phyloP scores from a whole-genome alignment of 2,888 invertebrate genomes.

The Rotaria sp. region DNA sequence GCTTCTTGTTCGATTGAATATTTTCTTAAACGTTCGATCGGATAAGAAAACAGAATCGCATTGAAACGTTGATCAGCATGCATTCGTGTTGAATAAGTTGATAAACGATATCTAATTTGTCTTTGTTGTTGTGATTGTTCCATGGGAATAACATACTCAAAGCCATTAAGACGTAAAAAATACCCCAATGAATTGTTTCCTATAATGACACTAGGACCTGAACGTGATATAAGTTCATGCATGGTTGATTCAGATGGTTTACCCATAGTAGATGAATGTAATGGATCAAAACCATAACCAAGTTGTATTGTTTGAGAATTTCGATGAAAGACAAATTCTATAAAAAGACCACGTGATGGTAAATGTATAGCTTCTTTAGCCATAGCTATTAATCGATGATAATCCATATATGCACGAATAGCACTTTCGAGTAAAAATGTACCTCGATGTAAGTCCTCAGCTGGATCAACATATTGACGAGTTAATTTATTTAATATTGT shows the following conservation, averaged over 20 bases:
- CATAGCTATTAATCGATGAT: slow-evolving; percentile 12
- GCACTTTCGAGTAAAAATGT: slow-evolving; percentile 27
- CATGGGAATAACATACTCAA: not conserved
- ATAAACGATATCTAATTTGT: not conserved
- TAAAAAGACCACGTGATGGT: not conserved
- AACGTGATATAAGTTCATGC: not conserved
- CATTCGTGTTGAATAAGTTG: slow-evolving; percentile 17
- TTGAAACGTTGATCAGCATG: slow-evolving; percentile 6
- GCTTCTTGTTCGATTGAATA: not conserved
- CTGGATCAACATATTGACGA: slow-evolving; percentile 20
- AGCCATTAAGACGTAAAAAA: not conserved
- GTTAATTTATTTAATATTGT: not conserved
- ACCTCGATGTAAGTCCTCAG: not conserved
- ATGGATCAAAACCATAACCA: slow-evolving; percentile 21
- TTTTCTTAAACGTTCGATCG: not conserved
- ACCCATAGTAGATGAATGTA: not conserved
- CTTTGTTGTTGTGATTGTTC: not conserved
- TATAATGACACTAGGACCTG: not conserved
- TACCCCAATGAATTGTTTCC: not conserved
- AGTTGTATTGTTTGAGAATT: slow-evolving; percentile 5
- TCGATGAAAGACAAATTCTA: slow-evolving; percentile 11
- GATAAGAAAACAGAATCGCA: not conserved
- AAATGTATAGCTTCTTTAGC: not conserved
- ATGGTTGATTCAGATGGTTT: not conserved
- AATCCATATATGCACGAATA: not conserved